Conservation (phyloP, 1,140 invertebrate genomes). For the Drosophila guanche region DNA sequence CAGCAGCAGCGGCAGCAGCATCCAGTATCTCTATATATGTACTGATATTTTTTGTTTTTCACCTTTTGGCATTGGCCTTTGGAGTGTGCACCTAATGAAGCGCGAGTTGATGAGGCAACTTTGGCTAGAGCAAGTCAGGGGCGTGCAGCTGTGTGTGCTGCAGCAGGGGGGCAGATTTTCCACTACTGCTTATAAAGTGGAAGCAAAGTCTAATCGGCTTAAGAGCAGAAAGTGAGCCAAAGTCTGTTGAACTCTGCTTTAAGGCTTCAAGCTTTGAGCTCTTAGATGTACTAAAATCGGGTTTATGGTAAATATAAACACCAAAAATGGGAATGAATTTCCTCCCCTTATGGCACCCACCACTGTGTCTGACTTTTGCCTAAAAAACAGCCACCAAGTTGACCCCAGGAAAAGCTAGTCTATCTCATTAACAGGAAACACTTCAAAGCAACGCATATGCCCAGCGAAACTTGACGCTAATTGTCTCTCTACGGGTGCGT, state of each 20-base stretch:
- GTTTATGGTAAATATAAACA: no score
- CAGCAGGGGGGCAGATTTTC: not conserved
- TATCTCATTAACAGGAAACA: slow-evolving; percentile 61
- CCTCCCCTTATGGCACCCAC: not conserved
- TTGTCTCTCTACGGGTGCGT: slow-evolving; percentile 37
- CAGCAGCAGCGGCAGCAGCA: slow-evolving; percentile 9
- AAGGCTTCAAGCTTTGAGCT: no score
- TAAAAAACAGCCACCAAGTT: slow-evolving; percentile 32
- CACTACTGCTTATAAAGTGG: slow-evolving; percentile 3
- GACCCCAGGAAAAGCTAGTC: slow-evolving; percentile 15
- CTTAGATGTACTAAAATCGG: no score
- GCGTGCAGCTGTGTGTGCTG: slow-evolving; percentile 11
- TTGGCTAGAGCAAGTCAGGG: slow-evolving; percentile 26
- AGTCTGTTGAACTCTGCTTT: no score
- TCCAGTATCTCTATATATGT: not conserved
- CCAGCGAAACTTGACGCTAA: slow-evolving; percentile 52
- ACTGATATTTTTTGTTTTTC: slow-evolving; percentile 38
- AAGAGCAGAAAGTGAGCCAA: not conserved
- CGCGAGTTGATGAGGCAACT: slow-evolving; percentile 61
- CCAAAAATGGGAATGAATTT: not conserved
- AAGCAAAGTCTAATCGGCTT: not conserved
- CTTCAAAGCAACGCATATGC: slow-evolving; percentile 47
- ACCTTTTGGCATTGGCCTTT: slow-evolving; percentile 79
- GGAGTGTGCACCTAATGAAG: slow-evolving; percentile 72
- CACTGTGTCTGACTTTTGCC: not conserved